These are phyloP conservation scores for Pelmatolapia mariae DNA, from an alignment of 2,113 vertebrate genomes.

Conservation along the genomic window DNA sequence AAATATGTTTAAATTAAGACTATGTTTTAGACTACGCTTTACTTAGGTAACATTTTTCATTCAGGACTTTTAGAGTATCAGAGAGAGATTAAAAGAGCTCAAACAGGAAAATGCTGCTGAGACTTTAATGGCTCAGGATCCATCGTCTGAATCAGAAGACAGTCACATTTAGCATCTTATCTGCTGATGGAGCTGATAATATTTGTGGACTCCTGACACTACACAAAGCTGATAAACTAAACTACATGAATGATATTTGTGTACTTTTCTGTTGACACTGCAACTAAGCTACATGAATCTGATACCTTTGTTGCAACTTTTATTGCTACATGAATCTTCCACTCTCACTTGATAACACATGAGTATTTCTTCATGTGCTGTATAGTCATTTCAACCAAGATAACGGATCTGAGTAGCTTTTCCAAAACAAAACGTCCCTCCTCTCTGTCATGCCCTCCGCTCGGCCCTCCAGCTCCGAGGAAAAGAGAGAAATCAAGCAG, in stretches of 20 bases:
- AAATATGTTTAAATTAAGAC: background rate
- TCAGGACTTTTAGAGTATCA: background rate
- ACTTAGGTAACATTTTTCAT: background rate
- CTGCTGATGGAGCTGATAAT: background rate
- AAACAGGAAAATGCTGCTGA: background rate
- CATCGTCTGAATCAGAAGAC: background rate
- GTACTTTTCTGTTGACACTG: background rate
- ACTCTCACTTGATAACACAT: background rate
- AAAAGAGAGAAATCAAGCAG: conserved; percentile 5
- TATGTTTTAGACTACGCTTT: background rate
- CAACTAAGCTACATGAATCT: background rate
- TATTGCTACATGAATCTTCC: background rate
- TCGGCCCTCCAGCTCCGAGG: background rate
- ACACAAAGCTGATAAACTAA: background rate
- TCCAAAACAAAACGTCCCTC: background rate
- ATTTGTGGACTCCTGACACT: background rate
- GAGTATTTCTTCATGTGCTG: background rate
- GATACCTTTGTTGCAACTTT: background rate
- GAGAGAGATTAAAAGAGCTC: background rate
- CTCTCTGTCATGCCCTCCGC: background rate
- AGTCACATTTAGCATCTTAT: background rate
- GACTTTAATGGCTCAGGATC: background rate
- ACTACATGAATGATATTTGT: background rate
- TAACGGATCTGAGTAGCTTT: background rate
- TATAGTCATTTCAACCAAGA: background rate